These are phyloP conservation scores for Boloria selene DNA, from an alignment of 2,888 invertebrate species.

Conservation along the genomic window DNA sequence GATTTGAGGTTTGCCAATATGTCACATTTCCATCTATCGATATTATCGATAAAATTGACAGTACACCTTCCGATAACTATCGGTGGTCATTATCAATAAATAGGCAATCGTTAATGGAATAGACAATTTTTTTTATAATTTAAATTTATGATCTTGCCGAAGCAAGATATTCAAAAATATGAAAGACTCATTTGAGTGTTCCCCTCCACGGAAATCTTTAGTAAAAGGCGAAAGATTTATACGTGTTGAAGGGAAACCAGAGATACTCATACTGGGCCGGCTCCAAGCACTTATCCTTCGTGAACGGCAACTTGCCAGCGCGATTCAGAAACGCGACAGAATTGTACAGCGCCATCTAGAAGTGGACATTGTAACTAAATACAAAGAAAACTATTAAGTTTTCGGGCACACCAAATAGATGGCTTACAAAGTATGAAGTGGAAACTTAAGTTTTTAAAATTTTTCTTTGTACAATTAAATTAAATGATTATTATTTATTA, in stretches of 20 bases:
- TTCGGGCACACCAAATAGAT: too few relatives aligned
- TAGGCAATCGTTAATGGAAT: too few relatives aligned
- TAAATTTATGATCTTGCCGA: constrained; percentile 8
- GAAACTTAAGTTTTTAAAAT: too few relatives aligned
- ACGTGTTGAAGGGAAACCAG: constrained; percentile 53
- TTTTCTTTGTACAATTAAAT: too few relatives aligned
- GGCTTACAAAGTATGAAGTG: too few relatives aligned
- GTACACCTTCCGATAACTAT: too few relatives aligned
- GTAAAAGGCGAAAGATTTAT: constrained; percentile 91
- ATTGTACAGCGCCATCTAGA: not conserved
- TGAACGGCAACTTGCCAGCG: not conserved
- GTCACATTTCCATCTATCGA: too few relatives aligned
- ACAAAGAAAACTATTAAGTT: not conserved
- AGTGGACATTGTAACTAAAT: not conserved
- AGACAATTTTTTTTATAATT: too few relatives aligned
- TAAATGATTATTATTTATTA: too few relatives aligned
- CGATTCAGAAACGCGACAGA: constrained; percentile 7
- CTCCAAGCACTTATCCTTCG: not conserved
- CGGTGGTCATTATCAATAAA: too few relatives aligned
- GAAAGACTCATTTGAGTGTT: constrained; percentile 52
- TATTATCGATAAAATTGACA: too few relatives aligned
- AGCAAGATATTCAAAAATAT: constrained; percentile 13
- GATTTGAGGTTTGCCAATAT: too few relatives aligned
- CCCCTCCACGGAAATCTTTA: constrained; percentile 91
- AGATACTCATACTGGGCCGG: not conserved